These are phyloP conservation scores for Ips typographus DNA, from an alignment of 1,140 invertebrate genomes.

Conservation along the genomic window DNA sequence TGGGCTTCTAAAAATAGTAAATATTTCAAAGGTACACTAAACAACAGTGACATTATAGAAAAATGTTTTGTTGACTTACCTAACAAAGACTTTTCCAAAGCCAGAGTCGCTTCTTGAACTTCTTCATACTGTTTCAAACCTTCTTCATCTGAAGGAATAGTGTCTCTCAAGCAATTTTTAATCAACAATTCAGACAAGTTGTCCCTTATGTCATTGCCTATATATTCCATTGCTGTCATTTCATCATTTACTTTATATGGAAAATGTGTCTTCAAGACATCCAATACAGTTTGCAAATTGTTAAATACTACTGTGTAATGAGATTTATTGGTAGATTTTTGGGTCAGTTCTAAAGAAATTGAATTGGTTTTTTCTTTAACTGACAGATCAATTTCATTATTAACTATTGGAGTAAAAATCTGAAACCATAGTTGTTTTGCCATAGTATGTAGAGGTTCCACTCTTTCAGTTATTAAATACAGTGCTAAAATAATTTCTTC, in stretches of 20 bases:
- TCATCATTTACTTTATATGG: conserved; percentile 56
- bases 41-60: not conserved
- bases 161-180: conserved; percentile 70
- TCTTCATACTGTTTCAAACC: conserved; percentile 67
- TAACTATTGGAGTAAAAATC: conserved; percentile 59
- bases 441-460: conserved; percentile 50
- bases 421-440: conserved; percentile 56
- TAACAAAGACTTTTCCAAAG: conserved; percentile 67
- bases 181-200: conserved; percentile 69
- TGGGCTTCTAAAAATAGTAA: conserved; percentile 51
- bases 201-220: conserved; percentile 63
- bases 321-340: conserved; percentile 53
- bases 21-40: not conserved
- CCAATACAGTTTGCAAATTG: conserved; percentile 62
- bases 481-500: conserved; percentile 34
- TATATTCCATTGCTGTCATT: conserved; percentile 60
- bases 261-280: conserved; percentile 62
- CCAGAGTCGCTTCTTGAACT: conserved; percentile 63
- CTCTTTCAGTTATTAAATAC: conserved; percentile 14
- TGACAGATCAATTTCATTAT: conserved; percentile 55
- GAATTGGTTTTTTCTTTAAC: conserved; percentile 51
- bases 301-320: conserved; percentile 61
- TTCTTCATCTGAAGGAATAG: conserved; percentile 72
- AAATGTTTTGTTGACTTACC: conserved; percentile 20
- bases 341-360: conserved; percentile 54